Evolutionary conservation across 2,888 invertebrate genomes (phyloP).

Genomic region (Vannuccia rotundouncinata): DNA sequence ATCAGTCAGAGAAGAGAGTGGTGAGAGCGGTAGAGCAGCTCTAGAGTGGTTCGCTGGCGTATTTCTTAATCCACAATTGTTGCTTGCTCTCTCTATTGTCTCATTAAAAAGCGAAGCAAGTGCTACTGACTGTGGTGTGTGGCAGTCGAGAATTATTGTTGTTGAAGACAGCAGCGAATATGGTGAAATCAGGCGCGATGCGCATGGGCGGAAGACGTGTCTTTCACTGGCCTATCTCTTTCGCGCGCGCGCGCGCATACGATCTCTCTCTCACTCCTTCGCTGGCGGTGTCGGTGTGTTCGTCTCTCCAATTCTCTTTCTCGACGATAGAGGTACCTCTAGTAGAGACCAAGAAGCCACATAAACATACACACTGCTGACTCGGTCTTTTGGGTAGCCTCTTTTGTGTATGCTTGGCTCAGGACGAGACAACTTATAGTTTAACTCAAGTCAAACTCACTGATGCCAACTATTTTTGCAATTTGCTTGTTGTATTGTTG

Average conservation of each 20-base stretch:
- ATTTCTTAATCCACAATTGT: constrained; percentile 17
- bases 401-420: background rate
- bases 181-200: constrained; percentile 4
- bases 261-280: background rate
- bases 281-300: background rate
- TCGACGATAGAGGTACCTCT: background rate
- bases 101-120: constrained; percentile 11
- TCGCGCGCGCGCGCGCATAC: constrained; percentile 13
- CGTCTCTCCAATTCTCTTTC: background rate
- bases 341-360: too few relatives aligned
- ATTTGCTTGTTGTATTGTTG: too few relatives aligned
- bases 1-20: background rate
- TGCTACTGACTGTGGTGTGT: constrained; percentile 21
- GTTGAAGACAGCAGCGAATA: constrained; percentile 23
- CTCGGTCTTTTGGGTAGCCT: background rate
- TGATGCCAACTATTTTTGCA: constrained; percentile 16
- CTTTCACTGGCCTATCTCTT: constrained; percentile 17
- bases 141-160: background rate
- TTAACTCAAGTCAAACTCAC: background rate
- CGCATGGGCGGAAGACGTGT: constrained; percentile 26
- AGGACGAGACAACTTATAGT: too few relatives aligned
- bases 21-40: background rate
- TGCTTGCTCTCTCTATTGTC: background rate
- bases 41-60: background rate
- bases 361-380: background rate